phyloP scores from a whole-genome alignment of 2,888 invertebrate genomes.

The Nowickia ferox region DNA sequence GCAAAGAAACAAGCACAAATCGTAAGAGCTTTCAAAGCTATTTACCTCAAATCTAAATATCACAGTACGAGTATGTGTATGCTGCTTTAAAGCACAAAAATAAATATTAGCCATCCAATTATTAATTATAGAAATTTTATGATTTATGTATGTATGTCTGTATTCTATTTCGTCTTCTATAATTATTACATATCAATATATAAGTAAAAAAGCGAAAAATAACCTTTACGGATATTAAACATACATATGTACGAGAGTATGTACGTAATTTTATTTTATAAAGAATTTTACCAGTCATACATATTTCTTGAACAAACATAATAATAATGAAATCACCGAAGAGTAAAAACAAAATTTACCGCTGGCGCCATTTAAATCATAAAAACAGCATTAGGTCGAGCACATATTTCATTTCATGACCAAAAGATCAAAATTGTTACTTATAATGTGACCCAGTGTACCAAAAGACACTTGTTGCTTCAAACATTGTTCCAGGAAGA shows the following conservation, averaged over 20 bases:
- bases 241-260: too few relatives aligned
- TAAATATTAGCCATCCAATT: neutral
- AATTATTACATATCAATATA: slow-evolving; percentile 14
- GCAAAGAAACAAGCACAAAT: too few relatives aligned
- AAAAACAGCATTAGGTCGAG: slow-evolving; percentile 67
- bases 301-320: neutral
- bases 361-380: slow-evolving; percentile 68
- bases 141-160: neutral
- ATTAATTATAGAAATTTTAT: neutral
- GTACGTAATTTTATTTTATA: neutral
- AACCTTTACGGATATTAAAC: slow-evolving; percentile 1
- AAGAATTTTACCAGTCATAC: neutral
- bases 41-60: too few relatives aligned
- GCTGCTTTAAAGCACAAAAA: neutral
- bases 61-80: neutral
- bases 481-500: slow-evolving; percentile 12
- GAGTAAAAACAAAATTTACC: slow-evolving; percentile 52
- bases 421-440: slow-evolving; percentile 30
- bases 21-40: too few relatives aligned
- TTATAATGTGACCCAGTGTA: neutral
- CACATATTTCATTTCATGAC: slow-evolving; percentile 31
- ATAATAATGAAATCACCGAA: slow-evolving; percentile 29
- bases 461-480: slow-evolving; percentile 40
- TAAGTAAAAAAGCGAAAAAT: neutral
- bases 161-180: neutral